Percentiles rank a stretch among this genome's conserved stretches.
Evolutionary conservation across 1,140 invertebrate species (phyloP).

Genomic region (Andrena cerasifolii): DNA sequence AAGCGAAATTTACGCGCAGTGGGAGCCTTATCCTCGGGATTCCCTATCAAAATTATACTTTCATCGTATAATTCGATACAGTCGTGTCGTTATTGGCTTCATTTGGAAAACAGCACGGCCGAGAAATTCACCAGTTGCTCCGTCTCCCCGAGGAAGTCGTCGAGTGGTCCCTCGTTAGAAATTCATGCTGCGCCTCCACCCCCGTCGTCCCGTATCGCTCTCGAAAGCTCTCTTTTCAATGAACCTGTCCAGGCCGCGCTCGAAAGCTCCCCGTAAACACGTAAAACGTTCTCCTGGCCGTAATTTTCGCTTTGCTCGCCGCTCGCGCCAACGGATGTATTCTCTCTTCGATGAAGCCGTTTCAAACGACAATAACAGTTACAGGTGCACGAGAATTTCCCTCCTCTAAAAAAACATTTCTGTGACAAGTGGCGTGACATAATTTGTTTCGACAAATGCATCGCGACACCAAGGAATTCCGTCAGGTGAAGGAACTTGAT

Average conservation of each 20-base stretch:
- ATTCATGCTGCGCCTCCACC: slow-evolving; percentile 57
- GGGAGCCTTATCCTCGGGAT: background rate
- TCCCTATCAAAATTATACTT: slow-evolving; percentile 15
- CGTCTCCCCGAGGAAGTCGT: slow-evolving; percentile 29
- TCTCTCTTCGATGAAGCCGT: background rate
- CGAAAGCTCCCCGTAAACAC: slow-evolving; percentile 6
- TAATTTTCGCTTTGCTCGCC: slow-evolving; percentile 3
- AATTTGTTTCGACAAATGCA: too few species aligned
- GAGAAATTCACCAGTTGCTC: slow-evolving; percentile 66
- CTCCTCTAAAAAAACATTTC: too few species aligned
- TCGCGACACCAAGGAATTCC: too few species aligned
- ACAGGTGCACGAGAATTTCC: too few species aligned
- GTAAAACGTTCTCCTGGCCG: background rate
- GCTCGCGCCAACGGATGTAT: background rate
- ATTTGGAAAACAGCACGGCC: slow-evolving; percentile 54
- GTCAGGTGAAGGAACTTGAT: too few species aligned
- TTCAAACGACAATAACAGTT: too few species aligned
- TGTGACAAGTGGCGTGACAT: too few species aligned
- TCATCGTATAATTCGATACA: slow-evolving; percentile 48
- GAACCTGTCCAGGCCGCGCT: slow-evolving; percentile 7
- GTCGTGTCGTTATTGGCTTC: slow-evolving; percentile 53
- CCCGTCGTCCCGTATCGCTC: background rate
- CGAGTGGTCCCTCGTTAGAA: slow-evolving; percentile 67
- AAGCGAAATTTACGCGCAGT: background rate
- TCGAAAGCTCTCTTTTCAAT: slow-evolving; percentile 35